Conservation (phyloP, 2,113 vertebrate genomes). For the Formicarius rufipectus region DNA sequence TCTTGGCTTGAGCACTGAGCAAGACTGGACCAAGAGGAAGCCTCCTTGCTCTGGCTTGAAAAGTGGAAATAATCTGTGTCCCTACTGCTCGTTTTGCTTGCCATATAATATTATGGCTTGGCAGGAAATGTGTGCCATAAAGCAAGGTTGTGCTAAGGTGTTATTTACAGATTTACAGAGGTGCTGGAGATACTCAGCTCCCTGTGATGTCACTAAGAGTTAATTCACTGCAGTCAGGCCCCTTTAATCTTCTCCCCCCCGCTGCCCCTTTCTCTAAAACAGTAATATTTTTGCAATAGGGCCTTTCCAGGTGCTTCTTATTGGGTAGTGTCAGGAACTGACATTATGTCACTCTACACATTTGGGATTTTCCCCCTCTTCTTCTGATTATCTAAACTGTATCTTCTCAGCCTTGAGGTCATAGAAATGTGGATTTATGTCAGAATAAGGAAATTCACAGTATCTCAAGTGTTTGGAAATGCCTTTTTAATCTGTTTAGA, state of each 20-base stretch:
- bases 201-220: background rate
- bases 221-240: background rate
- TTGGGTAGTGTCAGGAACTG: background rate
- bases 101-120: background rate
- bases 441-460: background rate
- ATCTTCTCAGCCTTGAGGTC: background rate
- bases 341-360: background rate
- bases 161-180: background rate
- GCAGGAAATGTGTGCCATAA: background rate
- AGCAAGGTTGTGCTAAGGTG: background rate
- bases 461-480: background rate
- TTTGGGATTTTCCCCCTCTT: background rate
- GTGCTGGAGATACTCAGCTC: background rate
- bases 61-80: background rate
- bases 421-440: background rate
- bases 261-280: background rate
- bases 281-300: fast-evolving
- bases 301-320: background rate
- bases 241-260: background rate
- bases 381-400: background rate
- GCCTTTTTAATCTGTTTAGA: background rate
- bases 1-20: background rate
- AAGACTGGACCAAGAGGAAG: background rate
- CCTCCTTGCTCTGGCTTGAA: background rate
- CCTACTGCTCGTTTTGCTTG: background rate